A percentile compares a stretch with the other conserved stretches of the same genome.
Evolutionary conservation across 2,888 invertebrate species (phyloP).

Genomic region (Auanema freiburgensis): DNA sequence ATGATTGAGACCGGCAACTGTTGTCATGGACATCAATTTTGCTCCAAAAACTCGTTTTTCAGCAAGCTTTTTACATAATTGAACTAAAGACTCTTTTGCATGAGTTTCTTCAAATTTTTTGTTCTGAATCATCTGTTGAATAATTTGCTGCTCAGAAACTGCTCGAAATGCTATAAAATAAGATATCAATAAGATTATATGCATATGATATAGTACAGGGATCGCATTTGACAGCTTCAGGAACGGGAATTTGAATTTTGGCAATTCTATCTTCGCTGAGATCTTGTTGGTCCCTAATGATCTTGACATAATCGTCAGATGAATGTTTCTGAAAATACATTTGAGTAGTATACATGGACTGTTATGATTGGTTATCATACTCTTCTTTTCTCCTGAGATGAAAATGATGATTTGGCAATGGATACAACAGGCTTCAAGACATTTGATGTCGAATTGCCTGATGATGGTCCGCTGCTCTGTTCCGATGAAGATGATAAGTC

Average conservation of each 20-base stretch:
- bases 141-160: slow-evolving; percentile 59
- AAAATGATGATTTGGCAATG: too few relatives aligned
- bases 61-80: slow-evolving; percentile 63
- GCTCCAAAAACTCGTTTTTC: slow-evolving; percentile 64
- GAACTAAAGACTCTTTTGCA: slow-evolving; percentile 60
- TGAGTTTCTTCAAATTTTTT: slow-evolving; percentile 60
- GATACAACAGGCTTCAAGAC: too few relatives aligned
- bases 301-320: slow-evolving; percentile 60
- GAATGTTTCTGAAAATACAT: slow-evolving; percentile 31
- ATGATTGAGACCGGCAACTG: slow-evolving; percentile 64
- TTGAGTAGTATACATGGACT: too few relatives aligned
- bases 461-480: not conserved
- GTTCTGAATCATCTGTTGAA: slow-evolving; percentile 56
- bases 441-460: too few relatives aligned
- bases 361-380: too few relatives aligned
- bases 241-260: slow-evolving; percentile 59
- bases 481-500: not conserved
- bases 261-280: slow-evolving; percentile 48
- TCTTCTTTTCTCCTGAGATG: too few relatives aligned
- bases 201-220: slow-evolving; percentile 41
- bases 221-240: slow-evolving; percentile 57
- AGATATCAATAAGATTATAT: too few relatives aligned
- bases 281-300: slow-evolving; percentile 53
- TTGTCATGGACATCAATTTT: slow-evolving; percentile 61
- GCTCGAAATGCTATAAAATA: slow-evolving; percentile 58